A percentile compares a stretch with the other conserved stretches of the same genome.
Evolutionary conservation across 1,140 invertebrate genomes (phyloP).

Genomic region (Sinonovacula constricta): DNA sequence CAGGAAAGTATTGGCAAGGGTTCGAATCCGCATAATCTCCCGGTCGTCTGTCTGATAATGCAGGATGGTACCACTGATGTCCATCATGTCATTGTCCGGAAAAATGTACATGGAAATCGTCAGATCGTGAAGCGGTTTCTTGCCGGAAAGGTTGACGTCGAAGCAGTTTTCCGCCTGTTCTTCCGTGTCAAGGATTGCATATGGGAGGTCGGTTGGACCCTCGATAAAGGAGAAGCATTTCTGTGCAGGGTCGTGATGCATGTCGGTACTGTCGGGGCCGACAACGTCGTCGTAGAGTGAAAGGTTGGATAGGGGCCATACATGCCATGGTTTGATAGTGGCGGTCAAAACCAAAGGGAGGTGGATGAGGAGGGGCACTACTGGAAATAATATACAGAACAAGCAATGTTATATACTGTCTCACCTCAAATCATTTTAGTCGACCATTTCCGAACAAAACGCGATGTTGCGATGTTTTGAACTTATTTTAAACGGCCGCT

Average conservation of each 20-base stretch:
- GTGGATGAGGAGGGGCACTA: too few relatives aligned
- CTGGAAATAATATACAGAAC: too few relatives aligned
- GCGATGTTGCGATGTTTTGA: too few relatives aligned
- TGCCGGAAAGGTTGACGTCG: slow-evolving; percentile 29
- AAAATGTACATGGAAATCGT: slow-evolving; percentile 42
- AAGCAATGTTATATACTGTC: too few relatives aligned
- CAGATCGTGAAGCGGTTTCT: slow-evolving; percentile 21
- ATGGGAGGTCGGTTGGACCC: slow-evolving; percentile 29
- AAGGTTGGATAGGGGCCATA: slow-evolving; percentile 36
- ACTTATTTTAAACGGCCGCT: too few relatives aligned
- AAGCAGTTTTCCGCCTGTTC: slow-evolving; percentile 18
- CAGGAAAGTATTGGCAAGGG: slow-evolving; percentile 35
- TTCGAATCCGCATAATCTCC: slow-evolving; percentile 31
- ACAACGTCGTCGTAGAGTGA: slow-evolving; percentile 44
- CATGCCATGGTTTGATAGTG: neutral
- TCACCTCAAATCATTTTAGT: too few relatives aligned
- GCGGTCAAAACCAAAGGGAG: too few relatives aligned
- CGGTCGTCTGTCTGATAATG: slow-evolving; percentile 43
- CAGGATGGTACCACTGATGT: slow-evolving; percentile 41
- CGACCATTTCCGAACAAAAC: too few relatives aligned
- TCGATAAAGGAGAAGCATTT: slow-evolving; percentile 28
- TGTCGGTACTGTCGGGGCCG: neutral
- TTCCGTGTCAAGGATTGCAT: slow-evolving; percentile 27
- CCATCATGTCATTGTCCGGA: slow-evolving; percentile 28
- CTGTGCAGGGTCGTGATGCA: slow-evolving; percentile 3